Evolutionary conservation across 2,888 invertebrate species (phyloP).

Genomic region (Ectropis crepuscularia): DNA sequence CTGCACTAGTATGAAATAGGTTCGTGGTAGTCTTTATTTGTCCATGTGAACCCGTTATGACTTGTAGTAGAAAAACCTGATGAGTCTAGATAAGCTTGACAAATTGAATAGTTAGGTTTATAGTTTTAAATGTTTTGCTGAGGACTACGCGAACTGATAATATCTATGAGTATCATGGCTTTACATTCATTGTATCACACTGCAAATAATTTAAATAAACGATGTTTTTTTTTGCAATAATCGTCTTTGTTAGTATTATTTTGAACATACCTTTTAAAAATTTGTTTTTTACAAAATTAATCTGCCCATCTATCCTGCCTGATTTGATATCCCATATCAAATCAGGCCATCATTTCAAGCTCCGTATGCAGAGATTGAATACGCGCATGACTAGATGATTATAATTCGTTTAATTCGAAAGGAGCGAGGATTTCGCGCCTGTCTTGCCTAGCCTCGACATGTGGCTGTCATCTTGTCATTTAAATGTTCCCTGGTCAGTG

Average conservation of each 20-base stretch:
- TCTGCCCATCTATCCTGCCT: no score
- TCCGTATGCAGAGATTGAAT: background rate
- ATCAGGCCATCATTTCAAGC: conserved; percentile 12
- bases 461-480: conserved; percentile 60
- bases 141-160: no score
- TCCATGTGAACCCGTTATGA: conserved; percentile 18
- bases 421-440: conserved; percentile 43
- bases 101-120: background rate
- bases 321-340: conserved; percentile 4
- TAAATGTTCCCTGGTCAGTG: conserved; percentile 64
- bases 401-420: conserved; percentile 17
- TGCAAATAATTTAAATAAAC: no score
- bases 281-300: no score
- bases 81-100: conserved; percentile 12
- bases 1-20: conserved; percentile 34
- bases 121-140: no score
- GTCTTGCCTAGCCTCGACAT: conserved; percentile 47
- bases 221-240: no score
- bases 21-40: conserved; percentile 36
- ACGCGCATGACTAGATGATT: conserved; percentile 12
- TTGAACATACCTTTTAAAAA: no score
- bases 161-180: no score
- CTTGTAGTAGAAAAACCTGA: conserved; percentile 19
- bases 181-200: no score
- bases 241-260: no score